Base-by-base conservation (phyloP, 1,140 invertebrate genomes). In the Drosophila lacteicornis region DNA sequence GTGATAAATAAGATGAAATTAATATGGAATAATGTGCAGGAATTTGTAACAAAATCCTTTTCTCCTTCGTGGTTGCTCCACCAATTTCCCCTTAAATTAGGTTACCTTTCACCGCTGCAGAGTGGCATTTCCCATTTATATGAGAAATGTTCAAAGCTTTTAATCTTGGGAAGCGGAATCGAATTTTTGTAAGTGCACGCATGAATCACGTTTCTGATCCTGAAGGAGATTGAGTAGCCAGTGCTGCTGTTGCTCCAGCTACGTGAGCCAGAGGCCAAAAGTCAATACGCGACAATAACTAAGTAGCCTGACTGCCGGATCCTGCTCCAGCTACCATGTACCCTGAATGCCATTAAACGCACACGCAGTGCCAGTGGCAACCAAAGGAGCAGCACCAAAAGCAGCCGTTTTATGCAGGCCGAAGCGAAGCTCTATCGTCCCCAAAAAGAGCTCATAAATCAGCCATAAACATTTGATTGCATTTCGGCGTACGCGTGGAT, bases 391-490 rank as follows among this genome's bases (percentile, higher is more conserved):
- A 58, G 49, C 42, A 60, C 30, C 30, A 30, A 6, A 47, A 47
- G 67, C 22, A 36, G 19, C 51, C 43, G 68, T 66, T 79, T 45
- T 55, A 40, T 83, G 69, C 80, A 80, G 76, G 55, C 17, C 15
- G 46, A 51, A 19, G 12, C 25, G 30, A 4, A 25, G 22, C 3
- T 25, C 19, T 55, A 66, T 27, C 49, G 62, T 43, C 45, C 40
- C 49, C 46, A 13, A 46, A 51, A 56, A 63, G 57, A 68, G 61
- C 63, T 63, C 68, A 83, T 87, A 87, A 87, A 87, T 87, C 84
- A 88, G 75, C 56, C 51, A 82, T 74, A 78, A 60, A 66, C 71
- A 78, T 83, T 87, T 83, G 67, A 87, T 88, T 83, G 84, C 80
- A 74, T 83, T 88, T 74, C 49, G 58, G 25, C 43, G 63, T 38